Percentiles rank a stretch among this genome's conserved stretches.
Conservation (phyloP, 2,797 vertebrate genomes). For the Loriculus beryllinus region DNA sequence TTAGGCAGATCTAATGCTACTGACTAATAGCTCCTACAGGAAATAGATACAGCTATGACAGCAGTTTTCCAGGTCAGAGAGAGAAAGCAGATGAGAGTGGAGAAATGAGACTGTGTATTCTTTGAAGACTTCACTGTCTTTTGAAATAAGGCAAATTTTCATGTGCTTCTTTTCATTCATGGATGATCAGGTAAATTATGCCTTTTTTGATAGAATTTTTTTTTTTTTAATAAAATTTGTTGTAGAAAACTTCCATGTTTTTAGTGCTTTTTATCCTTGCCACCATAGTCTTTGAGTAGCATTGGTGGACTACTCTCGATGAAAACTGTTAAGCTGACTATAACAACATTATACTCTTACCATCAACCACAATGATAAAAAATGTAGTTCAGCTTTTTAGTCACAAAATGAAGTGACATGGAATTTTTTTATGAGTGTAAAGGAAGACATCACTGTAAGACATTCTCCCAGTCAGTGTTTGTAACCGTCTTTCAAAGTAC, state of each 20-base stretch:
- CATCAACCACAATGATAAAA: accelerated
- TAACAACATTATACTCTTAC: not conserved
- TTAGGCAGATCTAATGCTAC: constrained; percentile 33
- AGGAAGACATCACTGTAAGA: not conserved
- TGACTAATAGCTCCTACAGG: constrained; percentile 57
- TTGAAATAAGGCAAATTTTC: constrained; percentile 2
- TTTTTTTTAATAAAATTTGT: not conserved
- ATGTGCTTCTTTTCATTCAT: not conserved
- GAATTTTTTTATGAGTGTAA: not conserved
- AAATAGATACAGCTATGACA: constrained; percentile 43
- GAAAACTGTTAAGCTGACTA: not conserved
- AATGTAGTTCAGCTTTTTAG: not conserved
- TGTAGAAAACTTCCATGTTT: not conserved
- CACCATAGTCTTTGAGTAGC: not conserved
- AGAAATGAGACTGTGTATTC: constrained; percentile 37
- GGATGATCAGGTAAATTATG: not conserved
- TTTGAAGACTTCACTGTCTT: not conserved
- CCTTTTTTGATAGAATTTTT: not conserved
- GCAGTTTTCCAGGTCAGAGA: constrained; percentile 39
- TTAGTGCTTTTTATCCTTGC: not conserved
- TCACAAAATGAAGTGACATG: not conserved
- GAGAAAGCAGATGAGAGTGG: constrained; percentile 15
- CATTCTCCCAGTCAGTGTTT: not conserved
- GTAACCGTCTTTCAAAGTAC: not conserved
- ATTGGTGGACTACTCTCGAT: not conserved